Base-by-base conservation (phyloP, 2,888 invertebrate species). In the Acronicta aceris region DNA sequence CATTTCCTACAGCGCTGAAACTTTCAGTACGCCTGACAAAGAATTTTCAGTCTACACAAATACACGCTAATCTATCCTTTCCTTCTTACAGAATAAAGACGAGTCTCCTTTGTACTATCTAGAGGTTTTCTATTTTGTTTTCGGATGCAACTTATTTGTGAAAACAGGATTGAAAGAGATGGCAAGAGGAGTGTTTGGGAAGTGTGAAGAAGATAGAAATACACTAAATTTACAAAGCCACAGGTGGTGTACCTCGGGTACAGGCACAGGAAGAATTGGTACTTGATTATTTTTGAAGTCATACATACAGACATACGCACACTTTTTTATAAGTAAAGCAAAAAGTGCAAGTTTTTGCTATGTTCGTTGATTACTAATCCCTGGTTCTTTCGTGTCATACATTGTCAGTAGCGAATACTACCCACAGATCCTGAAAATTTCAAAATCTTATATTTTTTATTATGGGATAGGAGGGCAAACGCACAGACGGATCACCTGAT, bases 61-160 rank as follows among this genome's bases (percentile, higher is more conserved):
- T 33, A 10, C 76, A 81, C 7, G 16, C 62, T 2, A 87, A 86
- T 85, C 56, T 65, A 43, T 51, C 77, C 85, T 74, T 76, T 89
- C 81, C 17, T 0, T 0, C 0, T 21, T 8, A 8, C 7, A 12
- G 0, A 8, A 42, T 83, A 89, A 61, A 77, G 85, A 67, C 61
- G 33, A 81, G 64, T 81, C 71, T 89, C 65, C 72, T 55, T 60
- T 77, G 78, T 59, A 56, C 54, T 70, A 63, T 78, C 76, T 68
- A 65, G 76, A 83, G 81, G 87, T 92, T 92, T 92, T 93, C 90
- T 92, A 90, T 92, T 90, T 93, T 93, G 94, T 93, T 94, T 94
- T 93, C 90, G 92, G 92, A 92, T 92, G 90, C 89, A 93, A 92
- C 90, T 93, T 94, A 94, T 94, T 94, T 93, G 94, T 92, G 93